A percentile compares a stretch with the other conserved stretches of the same genome.
phyloP scores from a whole-genome alignment of 2,113 vertebrate species.

The Raja brachyura region DNA sequence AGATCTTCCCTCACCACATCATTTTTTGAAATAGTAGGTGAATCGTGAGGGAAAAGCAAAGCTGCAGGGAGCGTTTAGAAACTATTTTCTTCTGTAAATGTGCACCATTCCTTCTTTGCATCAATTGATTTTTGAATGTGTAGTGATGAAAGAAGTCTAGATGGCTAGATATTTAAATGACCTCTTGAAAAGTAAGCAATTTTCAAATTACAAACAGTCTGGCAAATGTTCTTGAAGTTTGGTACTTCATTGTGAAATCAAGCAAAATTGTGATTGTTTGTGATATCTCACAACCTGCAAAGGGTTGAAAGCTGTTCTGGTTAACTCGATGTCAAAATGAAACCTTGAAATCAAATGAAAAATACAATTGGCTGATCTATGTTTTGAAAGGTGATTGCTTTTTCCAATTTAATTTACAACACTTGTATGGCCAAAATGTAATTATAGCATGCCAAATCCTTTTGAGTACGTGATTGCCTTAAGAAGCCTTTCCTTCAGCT shows the following conservation, averaged over 20 bases:
- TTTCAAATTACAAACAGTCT: not conserved
- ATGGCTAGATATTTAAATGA: not conserved
- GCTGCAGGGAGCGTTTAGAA: not conserved
- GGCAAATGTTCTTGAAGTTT: not conserved
- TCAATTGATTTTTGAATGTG: not conserved
- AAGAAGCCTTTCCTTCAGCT: conserved; percentile 39
- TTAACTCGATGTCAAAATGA: not conserved
- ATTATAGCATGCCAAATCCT: conserved; percentile 40
- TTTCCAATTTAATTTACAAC: not conserved
- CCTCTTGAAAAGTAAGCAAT: not conserved
- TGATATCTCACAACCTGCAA: not conserved
- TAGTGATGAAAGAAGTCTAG: not conserved
- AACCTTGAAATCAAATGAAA: not conserved
- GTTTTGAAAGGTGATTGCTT: not conserved
- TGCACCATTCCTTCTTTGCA: not conserved
- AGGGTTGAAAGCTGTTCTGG: not conserved
- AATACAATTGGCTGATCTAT: not conserved
- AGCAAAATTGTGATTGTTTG: not conserved
- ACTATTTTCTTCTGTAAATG: not conserved
- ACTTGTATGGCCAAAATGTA: not conserved
- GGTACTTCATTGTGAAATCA: not conserved
- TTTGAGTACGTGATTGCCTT: conserved; percentile 40
- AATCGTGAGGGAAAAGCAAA: not conserved
- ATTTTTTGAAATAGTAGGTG: not conserved
- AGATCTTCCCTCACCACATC: not conserved